Conservation (phyloP, 2,113 vertebrate genomes). For the Passer montanus region DNA sequence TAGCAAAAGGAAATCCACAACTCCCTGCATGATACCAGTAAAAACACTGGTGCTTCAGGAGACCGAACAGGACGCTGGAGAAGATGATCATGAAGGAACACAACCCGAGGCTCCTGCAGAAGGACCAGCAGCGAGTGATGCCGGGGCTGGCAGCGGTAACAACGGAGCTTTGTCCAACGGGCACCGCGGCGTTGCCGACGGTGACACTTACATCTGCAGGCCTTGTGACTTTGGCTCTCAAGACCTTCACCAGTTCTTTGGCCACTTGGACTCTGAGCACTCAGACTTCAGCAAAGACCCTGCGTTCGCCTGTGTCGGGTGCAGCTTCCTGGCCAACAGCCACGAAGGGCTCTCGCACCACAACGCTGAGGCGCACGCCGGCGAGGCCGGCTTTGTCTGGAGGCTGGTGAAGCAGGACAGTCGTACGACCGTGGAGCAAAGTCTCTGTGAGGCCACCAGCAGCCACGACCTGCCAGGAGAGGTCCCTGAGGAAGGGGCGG, state of each 20-base stretch:
- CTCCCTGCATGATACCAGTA: constrained; percentile 96
- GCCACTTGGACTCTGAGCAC: constrained; percentile 90
- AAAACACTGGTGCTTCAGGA: constrained; percentile 84
- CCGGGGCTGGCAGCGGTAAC: constrained; percentile 48
- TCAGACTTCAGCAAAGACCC: constrained; percentile 89
- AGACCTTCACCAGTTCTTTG: constrained; percentile 88
- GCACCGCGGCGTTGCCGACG: constrained; percentile 70
- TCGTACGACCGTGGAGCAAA: constrained; percentile 85
- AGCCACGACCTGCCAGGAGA: constrained; percentile 44
- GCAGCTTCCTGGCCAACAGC: constrained; percentile 85
- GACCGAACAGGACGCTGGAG: constrained; percentile 64
- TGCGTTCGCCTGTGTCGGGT: constrained; percentile 84
- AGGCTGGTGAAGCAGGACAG: constrained; percentile 83
- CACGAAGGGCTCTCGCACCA: constrained; percentile 91
- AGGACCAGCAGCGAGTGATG: constrained; percentile 64
- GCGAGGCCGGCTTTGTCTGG: constrained; percentile 78
- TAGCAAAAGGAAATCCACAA: constrained; percentile 97
- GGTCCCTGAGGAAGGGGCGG: constrained; percentile 60
- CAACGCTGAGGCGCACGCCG: constrained; percentile 83
- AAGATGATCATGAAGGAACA: constrained; percentile 47
- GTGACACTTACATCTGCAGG: constrained; percentile 85
- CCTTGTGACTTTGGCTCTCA: constrained; percentile 89
- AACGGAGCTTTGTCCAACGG: constrained; percentile 70
- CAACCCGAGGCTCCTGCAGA: constrained; percentile 64
- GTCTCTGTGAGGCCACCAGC: constrained; percentile 51